Evolutionary conservation across 2,797 vertebrate species (phyloP).

Genomic region (Echeneis naucrates): DNA sequence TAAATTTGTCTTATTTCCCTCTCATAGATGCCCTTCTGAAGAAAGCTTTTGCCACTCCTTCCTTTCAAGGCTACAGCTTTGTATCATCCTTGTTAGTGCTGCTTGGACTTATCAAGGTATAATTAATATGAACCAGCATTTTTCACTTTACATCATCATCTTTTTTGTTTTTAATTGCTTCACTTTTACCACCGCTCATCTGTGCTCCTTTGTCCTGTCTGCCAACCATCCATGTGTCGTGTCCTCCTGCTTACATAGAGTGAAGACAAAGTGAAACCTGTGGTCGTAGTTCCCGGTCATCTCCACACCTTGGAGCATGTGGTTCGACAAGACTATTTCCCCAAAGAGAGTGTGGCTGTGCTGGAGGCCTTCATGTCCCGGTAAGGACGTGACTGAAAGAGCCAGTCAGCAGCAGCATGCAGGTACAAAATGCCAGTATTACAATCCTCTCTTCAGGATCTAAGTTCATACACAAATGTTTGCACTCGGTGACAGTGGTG

Average conservation of each 20-base stretch:
- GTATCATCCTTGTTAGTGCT: conserved; percentile 91
- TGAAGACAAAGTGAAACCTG: conserved; percentile 93
- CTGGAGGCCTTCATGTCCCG: conserved; percentile 90
- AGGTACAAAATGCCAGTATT: conserved; percentile 63
- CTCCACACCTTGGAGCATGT: conserved; percentile 92
- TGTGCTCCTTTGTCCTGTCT: neutral
- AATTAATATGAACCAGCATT: neutral
- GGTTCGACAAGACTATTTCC: conserved; percentile 95
- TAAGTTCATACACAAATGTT: conserved; percentile 7
- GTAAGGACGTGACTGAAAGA: conserved; percentile 87
- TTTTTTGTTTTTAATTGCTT: neutral
- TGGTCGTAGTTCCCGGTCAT: conserved; percentile 91
- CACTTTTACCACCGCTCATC: neutral
- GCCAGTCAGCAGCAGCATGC: conserved; percentile 64
- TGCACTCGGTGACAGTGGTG: neutral
- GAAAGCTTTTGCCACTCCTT: conserved; percentile 88
- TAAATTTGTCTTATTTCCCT: neutral
- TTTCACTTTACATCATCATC: neutral
- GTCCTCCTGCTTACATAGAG: conserved; percentile 81
- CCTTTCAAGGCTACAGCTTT: conserved; percentile 90
- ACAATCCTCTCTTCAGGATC: conserved; percentile 17
- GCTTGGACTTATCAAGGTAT: conserved; percentile 95
- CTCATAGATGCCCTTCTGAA: conserved; percentile 90
- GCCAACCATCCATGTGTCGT: neutral
- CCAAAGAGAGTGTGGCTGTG: conserved; percentile 87